Evolutionary conservation across 2,888 invertebrate species (phyloP), one percentile per base, ranked within the genome.

Genomic region (Tryphoninae sp.): DNA sequence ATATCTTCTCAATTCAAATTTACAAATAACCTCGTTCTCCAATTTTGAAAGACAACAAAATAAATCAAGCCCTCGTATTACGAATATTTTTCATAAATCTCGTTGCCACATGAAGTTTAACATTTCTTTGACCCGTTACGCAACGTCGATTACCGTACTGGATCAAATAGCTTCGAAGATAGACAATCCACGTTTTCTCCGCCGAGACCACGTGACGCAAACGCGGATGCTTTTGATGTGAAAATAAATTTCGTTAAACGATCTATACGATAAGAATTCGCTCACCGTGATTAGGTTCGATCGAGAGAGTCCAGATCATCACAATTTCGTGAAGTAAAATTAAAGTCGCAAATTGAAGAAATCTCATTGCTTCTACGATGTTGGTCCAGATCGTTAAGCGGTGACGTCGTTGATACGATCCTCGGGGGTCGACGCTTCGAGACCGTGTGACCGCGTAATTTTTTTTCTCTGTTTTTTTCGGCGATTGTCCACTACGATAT

Each of bases 261-360:
- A 45, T 45, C 13, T 0, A 45, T 45, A 45, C 13, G 45, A 45
- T 1, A 45, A 45, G 13, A 51, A 19, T 19, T 19, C 62, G 40
- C 82, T 82, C 75, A 82, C 83, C 80, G 68, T 82, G 80, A 78
- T 82, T 75, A 22, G 80, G 83, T 62, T 65, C 62, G 74, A 83
- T 80, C 62, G 83, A 82, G 45, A 83, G 68, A 8, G 81, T 51
- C 51, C 42, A 45, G 65, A 55, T 68, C 74, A 77, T 65, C 67
- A 74, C 64, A n/a, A 81, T 40, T 69, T 69, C 73, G 42, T 69
- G 26, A 64, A 83, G 71, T n/a, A 68, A 73, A 62, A 80, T 83
- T 69, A 81, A 49, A 49, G 71, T 9, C 33, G 40, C 40, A 13
- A 59, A 51, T 23, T 67, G 65, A 19, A 71, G 40, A 75, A 42